These are phyloP conservation scores for Cephalotes varians DNA, from an alignment of 2,888 invertebrate genomes.

Conservation along the genomic window DNA sequence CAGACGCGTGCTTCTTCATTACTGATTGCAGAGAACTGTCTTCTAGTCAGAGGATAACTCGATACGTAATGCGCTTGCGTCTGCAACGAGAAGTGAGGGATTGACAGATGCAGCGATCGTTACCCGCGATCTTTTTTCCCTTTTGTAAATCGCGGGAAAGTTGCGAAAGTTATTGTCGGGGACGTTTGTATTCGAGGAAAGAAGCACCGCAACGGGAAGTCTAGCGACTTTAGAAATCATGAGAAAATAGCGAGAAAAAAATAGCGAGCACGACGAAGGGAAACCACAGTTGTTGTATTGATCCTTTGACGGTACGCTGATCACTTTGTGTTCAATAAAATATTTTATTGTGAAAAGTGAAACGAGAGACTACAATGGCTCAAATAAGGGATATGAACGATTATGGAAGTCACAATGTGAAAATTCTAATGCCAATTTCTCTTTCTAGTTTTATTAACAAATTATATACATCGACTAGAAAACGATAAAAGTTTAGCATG, in stretches of 20 bases:
- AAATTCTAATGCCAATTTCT: neutral
- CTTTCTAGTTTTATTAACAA: no score
- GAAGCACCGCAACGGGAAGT: neutral
- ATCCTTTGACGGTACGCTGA: slow-evolving; percentile 4
- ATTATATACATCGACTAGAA: no score
- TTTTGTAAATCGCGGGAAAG: slow-evolving; percentile 8
- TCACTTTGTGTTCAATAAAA: neutral
- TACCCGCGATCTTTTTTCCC: neutral
- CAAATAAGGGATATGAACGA: neutral
- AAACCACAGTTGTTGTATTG: slow-evolving; percentile 3
- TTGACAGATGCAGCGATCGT: neutral
- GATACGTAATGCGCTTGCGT: slow-evolving; percentile 22
- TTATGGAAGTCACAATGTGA: neutral
- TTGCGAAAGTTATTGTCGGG: slow-evolving; percentile 2
- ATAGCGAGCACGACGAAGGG: neutral
- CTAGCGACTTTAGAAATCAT: slow-evolving; percentile 18
- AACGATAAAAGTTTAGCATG: neutral
- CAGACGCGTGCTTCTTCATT: neutral
- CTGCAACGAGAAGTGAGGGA: neutral
- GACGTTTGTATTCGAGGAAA: neutral
- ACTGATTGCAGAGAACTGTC: neutral
- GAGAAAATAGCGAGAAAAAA: slow-evolving; percentile 16
- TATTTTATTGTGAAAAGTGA: neutral
- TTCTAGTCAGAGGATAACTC: neutral
- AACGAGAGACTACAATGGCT: neutral